Conservation (phyloP, 2,113 vertebrate species). For the Hymenochirus boettgeri region DNA sequence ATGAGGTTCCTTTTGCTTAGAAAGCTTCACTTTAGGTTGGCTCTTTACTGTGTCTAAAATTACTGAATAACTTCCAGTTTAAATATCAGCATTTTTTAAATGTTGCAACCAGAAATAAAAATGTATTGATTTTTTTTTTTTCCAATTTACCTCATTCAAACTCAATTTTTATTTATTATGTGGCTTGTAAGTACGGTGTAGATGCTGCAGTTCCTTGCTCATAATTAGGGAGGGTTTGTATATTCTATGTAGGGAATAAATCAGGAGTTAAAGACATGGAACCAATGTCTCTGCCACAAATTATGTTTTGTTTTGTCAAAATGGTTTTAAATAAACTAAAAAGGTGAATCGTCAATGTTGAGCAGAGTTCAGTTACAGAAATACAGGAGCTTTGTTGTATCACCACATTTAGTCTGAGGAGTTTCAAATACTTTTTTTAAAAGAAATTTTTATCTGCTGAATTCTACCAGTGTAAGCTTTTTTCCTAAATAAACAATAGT, state of each 20-base stretch:
- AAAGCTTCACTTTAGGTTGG: conserved; percentile 66
- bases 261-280: conserved; percentile 46
- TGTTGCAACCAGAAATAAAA: conserved; percentile 71
- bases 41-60: conserved; percentile 72
- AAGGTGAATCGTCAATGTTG: conserved; percentile 65
- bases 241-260: conserved; percentile 88
- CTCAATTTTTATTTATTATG: conserved; percentile 84
- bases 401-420: conserved; percentile 74
- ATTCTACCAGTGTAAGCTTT: conserved; percentile 95
- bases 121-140: conserved; percentile 74
- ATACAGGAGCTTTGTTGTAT: conserved; percentile 81
- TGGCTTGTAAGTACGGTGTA: conserved; percentile 81
- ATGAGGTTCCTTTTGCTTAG: conserved; percentile 62
- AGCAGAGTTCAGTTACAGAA: conserved; percentile 66
- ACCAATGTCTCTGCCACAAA: conserved; percentile 60
- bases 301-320: conserved; percentile 63
- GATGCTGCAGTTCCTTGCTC: conserved; percentile 71
- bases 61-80: conserved; percentile 59
- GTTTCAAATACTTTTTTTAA: conserved; percentile 89
- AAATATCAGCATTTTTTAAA: conserved; percentile 66
- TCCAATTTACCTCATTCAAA: conserved; percentile 86
- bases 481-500: conserved; percentile 97
- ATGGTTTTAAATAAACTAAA: conserved; percentile 83
- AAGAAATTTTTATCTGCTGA: conserved; percentile 95
- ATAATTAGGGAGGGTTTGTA: conserved; percentile 88